A percentile compares a stretch with the other conserved stretches of the same genome.
phyloP scores from a whole-genome alignment of 2,888 invertebrate species.

The Drosophila helvetica region DNA sequence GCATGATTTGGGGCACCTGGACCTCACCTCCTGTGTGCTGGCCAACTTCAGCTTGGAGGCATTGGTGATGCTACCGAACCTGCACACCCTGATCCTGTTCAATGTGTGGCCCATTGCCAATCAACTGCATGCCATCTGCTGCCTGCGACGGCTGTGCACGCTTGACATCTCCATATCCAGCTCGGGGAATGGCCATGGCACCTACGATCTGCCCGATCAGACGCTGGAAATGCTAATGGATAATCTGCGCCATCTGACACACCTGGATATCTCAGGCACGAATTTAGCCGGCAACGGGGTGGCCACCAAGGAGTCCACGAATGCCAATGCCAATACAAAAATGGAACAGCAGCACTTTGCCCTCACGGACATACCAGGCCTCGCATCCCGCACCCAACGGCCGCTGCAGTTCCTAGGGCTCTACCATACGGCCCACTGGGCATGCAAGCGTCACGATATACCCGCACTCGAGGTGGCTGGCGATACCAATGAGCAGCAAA shows the following conservation, averaged over 20 bases:
- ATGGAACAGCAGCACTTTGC: constrained; percentile 60
- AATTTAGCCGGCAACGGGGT: constrained; percentile 95
- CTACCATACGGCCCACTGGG: constrained; percentile 94
- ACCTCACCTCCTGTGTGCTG: constrained; percentile 83
- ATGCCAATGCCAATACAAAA: constrained; percentile 66
- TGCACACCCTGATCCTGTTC: constrained; percentile 91
- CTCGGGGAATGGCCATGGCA: constrained; percentile 87
- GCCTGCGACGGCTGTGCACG: constrained; percentile 86
- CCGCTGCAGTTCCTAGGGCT: constrained; percentile 96
- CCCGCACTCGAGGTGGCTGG: constrained; percentile 96
- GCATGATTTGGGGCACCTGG: constrained; percentile 81
- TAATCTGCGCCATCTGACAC: constrained; percentile 89
- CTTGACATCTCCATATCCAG: constrained; percentile 93
- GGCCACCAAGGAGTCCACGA: constrained; percentile 85
- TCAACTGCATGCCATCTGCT: constrained; percentile 86
- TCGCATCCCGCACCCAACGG: constrained; percentile 89
- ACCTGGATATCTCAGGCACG: constrained; percentile 97
- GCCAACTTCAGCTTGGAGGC: constrained; percentile 83
- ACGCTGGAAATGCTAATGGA: constrained; percentile 88
- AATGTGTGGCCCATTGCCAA: constrained; percentile 88
- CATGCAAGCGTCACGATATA: constrained; percentile 95
- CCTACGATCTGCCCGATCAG: constrained; percentile 89
- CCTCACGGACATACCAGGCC: constrained; percentile 92
- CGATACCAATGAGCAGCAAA: constrained; percentile 95
- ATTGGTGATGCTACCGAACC: constrained; percentile 87